Percentiles rank a stretch among this genome's conserved stretches.
phyloP scores from a whole-genome alignment of 2,888 invertebrate genomes.

The Bibio marci region DNA sequence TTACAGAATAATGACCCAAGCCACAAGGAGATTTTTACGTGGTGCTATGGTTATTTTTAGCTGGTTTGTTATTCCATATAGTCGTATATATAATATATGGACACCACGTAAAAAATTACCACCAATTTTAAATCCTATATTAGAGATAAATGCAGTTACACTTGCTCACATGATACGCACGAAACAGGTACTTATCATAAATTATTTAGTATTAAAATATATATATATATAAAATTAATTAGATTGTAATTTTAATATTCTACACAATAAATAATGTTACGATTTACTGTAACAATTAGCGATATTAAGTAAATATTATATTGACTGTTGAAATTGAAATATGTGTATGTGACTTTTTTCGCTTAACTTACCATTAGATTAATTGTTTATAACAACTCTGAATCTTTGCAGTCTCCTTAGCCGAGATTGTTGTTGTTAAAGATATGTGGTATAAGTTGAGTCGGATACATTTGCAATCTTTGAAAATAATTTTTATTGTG shows the following conservation, averaged over 20 bases:
- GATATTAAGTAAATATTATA: not conserved
- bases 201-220: too few relatives aligned
- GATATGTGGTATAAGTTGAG: too few relatives aligned
- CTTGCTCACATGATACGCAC: slow-evolving; percentile 54
- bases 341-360: too few relatives aligned
- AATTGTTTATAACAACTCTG: too few relatives aligned
- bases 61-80: slow-evolving; percentile 36
- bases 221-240: not conserved
- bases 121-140: slow-evolving; percentile 44
- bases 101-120: slow-evolving; percentile 41
- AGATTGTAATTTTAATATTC: not conserved
- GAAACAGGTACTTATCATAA: slow-evolving; percentile 36
- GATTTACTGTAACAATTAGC: too few relatives aligned
- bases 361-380: too few relatives aligned
- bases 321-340: too few relatives aligned
- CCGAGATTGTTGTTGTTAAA: too few relatives aligned
- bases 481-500: too few relatives aligned
- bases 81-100: slow-evolving; percentile 31
- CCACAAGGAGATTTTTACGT: slow-evolving; percentile 35
- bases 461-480: too few relatives aligned
- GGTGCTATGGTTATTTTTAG: slow-evolving; percentile 40
- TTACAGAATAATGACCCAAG: slow-evolving; percentile 42
- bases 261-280: too few relatives aligned
- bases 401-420: too few relatives aligned
- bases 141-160: slow-evolving; percentile 49